Evolutionary conservation across 2,888 invertebrate species (phyloP), one percentile per base, ranked within the genome.

Genomic region (Rhagonycha fulva): DNA sequence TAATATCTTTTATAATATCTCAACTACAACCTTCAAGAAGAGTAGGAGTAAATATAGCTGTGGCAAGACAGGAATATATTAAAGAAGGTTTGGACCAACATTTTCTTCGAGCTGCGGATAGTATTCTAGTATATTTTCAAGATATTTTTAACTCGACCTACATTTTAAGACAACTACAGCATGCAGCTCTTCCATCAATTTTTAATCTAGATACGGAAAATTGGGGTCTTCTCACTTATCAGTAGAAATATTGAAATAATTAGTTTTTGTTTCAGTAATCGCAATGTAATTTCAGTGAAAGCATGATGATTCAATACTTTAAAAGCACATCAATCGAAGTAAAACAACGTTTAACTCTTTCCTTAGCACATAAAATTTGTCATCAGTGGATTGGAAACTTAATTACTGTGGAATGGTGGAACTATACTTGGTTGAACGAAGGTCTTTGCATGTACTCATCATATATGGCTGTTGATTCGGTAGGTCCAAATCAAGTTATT

Each of bases 331-430:
- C 88, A 63, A 85, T 87, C 0, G 88, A 89, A 0, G 85, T 3
- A 88, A 88, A 80, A 89, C 88, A 71, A 78, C 88, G 85, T 77
- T 88, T 90, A 9, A 89, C 89, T 0, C 88, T 89, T 1, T 88
- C 89, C 76, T 85, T 91, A 9, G 89, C 90, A 0, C 94, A 94
- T 84, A 94, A 94, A 83, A 85, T 94, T 11, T 91, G 92, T 0
- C 94, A 94, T 84, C 93, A 92, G 87, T 93, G 93, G 93, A 93
- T 92, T 84, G 93, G 93, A 1, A 91, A 93, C 87, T 87, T 92
- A 11, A 91, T 92, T 78, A 92, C 91, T 9, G 91, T 91, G 85
- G 84, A 85, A 2, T 92, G 92, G 92, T 93, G 93, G 93, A 89
- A 89, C 14, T 90, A 90, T 79, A 86, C 91, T 4, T 93, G 93